Conservation (phyloP, 1,140 invertebrate genomes). For the Pseudomyrmex sp. region DNA sequence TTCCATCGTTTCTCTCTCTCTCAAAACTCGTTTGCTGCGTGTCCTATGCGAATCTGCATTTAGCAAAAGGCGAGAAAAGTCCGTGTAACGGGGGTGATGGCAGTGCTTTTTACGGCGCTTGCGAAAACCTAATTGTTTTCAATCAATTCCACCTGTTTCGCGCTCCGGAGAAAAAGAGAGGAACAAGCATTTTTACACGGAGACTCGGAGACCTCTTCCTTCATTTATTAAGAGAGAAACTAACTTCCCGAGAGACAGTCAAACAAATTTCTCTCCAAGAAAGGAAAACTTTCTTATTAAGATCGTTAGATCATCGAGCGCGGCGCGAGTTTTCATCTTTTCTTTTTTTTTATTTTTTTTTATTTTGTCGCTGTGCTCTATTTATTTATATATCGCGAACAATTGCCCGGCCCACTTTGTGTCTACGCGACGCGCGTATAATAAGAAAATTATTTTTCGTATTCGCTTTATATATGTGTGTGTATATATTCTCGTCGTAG, state of each 20-base stretch:
- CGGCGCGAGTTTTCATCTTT: constrained; percentile 1
- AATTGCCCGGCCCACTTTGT: not conserved
- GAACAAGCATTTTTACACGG: constrained; percentile 45
- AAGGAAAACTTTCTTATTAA: constrained; percentile 57
- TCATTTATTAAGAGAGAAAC: constrained; percentile 53
- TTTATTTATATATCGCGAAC: constrained; percentile 24
- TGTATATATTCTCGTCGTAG: not conserved
- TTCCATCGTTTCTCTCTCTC: not conserved
- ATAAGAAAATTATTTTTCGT: not conserved
- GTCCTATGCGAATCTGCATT: constrained; percentile 13
- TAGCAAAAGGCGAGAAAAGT: constrained; percentile 4
- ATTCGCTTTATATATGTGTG: too few relatives aligned
- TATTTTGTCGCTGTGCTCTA: too few relatives aligned
- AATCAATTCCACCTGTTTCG: constrained; percentile 55
- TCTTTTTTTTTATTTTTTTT: constrained; percentile 5
- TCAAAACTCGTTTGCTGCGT: constrained; percentile 15
- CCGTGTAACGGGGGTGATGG: constrained; percentile 21
- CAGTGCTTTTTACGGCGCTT: constrained; percentile 38
- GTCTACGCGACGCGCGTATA: not conserved
- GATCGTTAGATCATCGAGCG: constrained; percentile 30
- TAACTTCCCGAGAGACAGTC: constrained; percentile 35
- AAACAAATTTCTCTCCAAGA: constrained; percentile 50
- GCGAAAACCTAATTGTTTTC: constrained; percentile 49
- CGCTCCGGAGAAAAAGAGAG: constrained; percentile 6
- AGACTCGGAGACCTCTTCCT: constrained; percentile 1